Base-by-base conservation (phyloP, 2,888 invertebrate species). In the Omphaloscelis lunosa region DNA sequence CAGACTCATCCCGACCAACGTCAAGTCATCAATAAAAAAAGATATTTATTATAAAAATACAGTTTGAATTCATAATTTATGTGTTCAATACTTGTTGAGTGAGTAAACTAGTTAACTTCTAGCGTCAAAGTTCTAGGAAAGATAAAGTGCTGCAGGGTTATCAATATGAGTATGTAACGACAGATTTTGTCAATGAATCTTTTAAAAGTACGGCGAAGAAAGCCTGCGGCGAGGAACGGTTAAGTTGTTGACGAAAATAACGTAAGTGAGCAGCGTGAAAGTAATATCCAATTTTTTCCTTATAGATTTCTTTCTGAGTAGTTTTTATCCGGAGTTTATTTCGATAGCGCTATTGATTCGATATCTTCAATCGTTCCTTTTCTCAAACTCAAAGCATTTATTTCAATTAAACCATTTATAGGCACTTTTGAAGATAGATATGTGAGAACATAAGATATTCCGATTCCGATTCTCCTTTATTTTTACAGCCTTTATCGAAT, bases 201-300 rank as follows among this genome's bases (percentile, higher is more conserved):
- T 27, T 65, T 77, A 56, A 70, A 65, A 77, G 65, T 70, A 83
- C 34, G 65, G n/a, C 9, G 41, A 53, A 65, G 56, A 34, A 48
- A 56, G 58, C 51, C 53, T 17, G n/a, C n/a, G 45, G 51, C 7
- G 48, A 65, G 17, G 63, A 59, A 23, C 34, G 27, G n/a, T n/a
- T 34, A 15, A 53, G 45, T 78, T 72, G 79, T 71, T 62, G 66
- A 15, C 20, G n/a, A 58, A 58, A 53, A 63, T 63, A 45, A 29
- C 5, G n/a, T 48, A 23, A 56, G 59, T 66, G 5, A 56, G 29
- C 29, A 51, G 9, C 17, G 17, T 68, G 34, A 51, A 29, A 51
- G 15, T 67, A 51, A n/a, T 67, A 29, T 48, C 8, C 5, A 8
- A n/a, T 63, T 77, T 56, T 67, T 45, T 6, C 0, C 6, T 7